Conservation (phyloP, 1,140 invertebrate species). For the Cydia splendana region DNA sequence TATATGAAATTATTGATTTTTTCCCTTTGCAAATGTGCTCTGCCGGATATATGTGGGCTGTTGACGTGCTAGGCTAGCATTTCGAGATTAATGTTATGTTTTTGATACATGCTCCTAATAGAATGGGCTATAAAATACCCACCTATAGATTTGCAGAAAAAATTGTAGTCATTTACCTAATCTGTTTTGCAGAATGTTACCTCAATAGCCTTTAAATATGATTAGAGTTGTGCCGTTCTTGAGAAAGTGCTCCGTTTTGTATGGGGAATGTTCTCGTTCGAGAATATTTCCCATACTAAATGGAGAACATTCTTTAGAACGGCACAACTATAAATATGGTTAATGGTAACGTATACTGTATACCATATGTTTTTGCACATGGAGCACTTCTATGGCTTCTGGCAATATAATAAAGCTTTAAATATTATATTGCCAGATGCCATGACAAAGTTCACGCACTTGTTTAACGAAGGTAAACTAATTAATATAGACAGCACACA, state of each 20-base stretch:
- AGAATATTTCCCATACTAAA: too few species aligned
- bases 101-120: not conserved
- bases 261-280: too few species aligned
- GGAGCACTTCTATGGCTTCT: not conserved
- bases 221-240: too few species aligned
- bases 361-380: not conserved
- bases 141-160: too few species aligned
- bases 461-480: not conserved
- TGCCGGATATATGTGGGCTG: not conserved
- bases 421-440: too few species aligned
- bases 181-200: too few species aligned
- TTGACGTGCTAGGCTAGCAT: not conserved
- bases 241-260: too few species aligned
- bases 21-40: not conserved
- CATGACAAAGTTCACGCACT: not conserved
- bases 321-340: not conserved
- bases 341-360: not conserved
- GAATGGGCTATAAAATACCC: too few species aligned
- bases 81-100: not conserved
- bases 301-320: too few species aligned
- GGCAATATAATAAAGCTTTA: not conserved
- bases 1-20: slow-evolving; percentile 7
- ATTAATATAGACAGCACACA: not conserved
- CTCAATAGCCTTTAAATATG: too few species aligned
- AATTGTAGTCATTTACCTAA: too few species aligned